Evolutionary conservation across 2,888 invertebrate species (phyloP).

Genomic region (Mesochorus sp.): DNA sequence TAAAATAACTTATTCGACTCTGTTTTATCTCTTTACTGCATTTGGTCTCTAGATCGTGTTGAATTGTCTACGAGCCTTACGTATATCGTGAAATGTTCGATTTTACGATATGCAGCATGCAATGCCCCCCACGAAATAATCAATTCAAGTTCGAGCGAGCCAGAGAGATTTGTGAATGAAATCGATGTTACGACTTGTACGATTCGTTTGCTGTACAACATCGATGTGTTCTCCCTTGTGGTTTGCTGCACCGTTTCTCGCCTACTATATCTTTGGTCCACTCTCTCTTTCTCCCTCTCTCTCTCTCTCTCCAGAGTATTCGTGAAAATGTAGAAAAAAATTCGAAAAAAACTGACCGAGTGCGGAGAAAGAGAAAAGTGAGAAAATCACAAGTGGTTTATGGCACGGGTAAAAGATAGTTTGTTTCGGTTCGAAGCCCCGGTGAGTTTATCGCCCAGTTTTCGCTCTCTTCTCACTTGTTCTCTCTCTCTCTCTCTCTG

Average conservation of each 20-base stretch:
- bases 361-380: constrained; percentile 52
- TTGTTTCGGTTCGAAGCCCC: constrained; percentile 56
- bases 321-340: constrained; percentile 12
- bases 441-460: constrained; percentile 55
- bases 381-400: constrained; percentile 61
- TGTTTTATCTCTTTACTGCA: too few species aligned
- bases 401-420: constrained; percentile 58
- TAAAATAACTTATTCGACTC: too few species aligned
- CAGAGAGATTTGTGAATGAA: neutral
- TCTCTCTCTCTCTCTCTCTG: constrained; percentile 9
- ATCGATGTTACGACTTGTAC: constrained; percentile 34
- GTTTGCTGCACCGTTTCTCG: constrained; percentile 34
- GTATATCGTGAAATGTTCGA: constrained; percentile 50
- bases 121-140: constrained; percentile 55
- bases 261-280: constrained; percentile 41
- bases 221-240: constrained; percentile 36
- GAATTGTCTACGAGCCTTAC: constrained; percentile 68
- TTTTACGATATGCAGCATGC: constrained; percentile 50
- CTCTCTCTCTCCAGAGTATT: constrained; percentile 36
- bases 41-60: constrained; percentile 70
- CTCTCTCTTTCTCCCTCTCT: too few species aligned
- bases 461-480: constrained; percentile 18
- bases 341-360: constrained; percentile 15
- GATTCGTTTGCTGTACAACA: constrained; percentile 24
- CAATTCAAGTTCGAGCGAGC: constrained; percentile 29